These are phyloP conservation scores for Rhaphigaster nebulosa DNA, from an alignment of 2,888 invertebrate genomes.

Conservation along the genomic window DNA sequence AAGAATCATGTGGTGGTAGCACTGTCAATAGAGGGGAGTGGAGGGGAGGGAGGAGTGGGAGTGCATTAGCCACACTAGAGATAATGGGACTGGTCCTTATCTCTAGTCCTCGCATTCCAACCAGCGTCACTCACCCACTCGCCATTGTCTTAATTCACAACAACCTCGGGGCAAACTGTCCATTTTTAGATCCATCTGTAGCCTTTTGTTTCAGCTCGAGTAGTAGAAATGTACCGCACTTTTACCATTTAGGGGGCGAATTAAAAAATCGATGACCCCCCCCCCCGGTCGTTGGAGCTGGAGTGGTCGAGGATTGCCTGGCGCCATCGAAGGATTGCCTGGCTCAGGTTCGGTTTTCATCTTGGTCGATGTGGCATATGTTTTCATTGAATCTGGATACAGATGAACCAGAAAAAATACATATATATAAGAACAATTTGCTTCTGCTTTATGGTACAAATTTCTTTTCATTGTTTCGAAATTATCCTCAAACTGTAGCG, in stretches of 20 bases:
- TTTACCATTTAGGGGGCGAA: neutral
- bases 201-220: slow-evolving; percentile 7
- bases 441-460: no score
- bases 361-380: neutral
- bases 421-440: no score
- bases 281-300: neutral
- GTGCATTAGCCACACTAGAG: slow-evolving; percentile 24
- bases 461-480: no score
- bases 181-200: slow-evolving; percentile 26
- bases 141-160: slow-evolving; percentile 22
- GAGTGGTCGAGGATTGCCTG: slow-evolving; percentile 1
- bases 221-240: neutral
- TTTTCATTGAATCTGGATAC: neutral
- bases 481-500: no score
- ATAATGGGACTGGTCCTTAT: slow-evolving; percentile 26
- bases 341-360: neutral
- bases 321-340: neutral
- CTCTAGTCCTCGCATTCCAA: slow-evolving; percentile 17
- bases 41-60: slow-evolving; percentile 26
- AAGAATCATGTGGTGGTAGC: slow-evolving; percentile 32
- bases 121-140: slow-evolving; percentile 22
- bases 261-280: slow-evolving; percentile 9
- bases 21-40: slow-evolving; percentile 22
- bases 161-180: slow-evolving; percentile 17
- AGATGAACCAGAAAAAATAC: neutral